Conservation (phyloP, 2,888 invertebrate species). For the Pomacea canaliculata region DNA sequence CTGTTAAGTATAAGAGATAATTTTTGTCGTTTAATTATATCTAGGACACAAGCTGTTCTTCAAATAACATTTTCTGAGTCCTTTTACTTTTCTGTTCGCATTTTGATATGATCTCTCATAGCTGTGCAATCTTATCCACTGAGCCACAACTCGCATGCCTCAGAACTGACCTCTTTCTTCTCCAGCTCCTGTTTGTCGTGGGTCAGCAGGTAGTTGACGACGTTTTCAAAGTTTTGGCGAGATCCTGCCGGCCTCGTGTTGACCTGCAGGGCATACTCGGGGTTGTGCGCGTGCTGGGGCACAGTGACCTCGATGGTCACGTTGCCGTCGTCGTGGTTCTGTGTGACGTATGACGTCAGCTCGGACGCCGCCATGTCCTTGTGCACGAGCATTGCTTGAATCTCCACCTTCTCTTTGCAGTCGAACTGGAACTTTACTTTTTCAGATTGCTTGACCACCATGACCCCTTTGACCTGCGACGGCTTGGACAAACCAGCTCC, state of each 20-base stretch:
- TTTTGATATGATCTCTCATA: too few species aligned
- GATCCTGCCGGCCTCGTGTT: conserved; percentile 1
- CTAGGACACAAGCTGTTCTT: too few species aligned
- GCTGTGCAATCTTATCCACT: too few species aligned
- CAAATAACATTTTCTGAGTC: too few species aligned
- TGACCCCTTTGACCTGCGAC: conserved; percentile 39
- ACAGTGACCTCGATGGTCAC: conserved; percentile 27
- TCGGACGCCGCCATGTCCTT: conserved; percentile 22
- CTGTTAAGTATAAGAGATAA: too few species aligned
- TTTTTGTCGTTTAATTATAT: too few species aligned
- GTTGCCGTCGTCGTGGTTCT: conserved; percentile 6
- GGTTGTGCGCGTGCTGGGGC: conserved; percentile 35
- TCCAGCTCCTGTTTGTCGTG: not conserved
- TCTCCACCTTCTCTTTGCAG: conserved; percentile 29
- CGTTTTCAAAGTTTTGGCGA: not conserved
- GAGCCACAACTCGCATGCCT: too few species aligned
- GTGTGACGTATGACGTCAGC: conserved; percentile 21
- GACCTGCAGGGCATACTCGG: conserved; percentile 7
- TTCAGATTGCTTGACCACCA: conserved; percentile 29
- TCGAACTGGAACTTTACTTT: conserved; percentile 38
- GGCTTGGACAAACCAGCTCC: conserved; percentile 47
- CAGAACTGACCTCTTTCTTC: not conserved
- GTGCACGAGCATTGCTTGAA: conserved; percentile 36
- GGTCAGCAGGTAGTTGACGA: conserved; percentile 8
- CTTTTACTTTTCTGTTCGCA: too few species aligned